Percentiles rank a stretch among this genome's conserved stretches.
Evolutionary conservation across 2,797 vertebrate species (phyloP).

Genomic region (Amniataba percoides): DNA sequence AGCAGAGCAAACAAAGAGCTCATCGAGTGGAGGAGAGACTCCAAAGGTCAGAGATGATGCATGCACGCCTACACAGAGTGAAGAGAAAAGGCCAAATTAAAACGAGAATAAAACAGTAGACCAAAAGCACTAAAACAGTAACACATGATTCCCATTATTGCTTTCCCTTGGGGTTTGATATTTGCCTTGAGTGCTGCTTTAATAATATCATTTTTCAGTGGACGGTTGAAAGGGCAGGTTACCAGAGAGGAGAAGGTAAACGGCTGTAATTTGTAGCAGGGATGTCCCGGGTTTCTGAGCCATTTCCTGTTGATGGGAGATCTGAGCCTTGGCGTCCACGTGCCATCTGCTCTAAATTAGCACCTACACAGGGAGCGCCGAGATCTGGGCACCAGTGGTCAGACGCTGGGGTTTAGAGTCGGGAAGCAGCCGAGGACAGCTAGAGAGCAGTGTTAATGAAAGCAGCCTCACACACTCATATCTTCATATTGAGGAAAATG

Average conservation of each 20-base stretch:
- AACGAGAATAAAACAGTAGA: conserved; percentile 14
- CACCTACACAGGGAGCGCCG: conserved; percentile 66
- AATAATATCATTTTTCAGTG: background rate
- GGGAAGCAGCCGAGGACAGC: conserved; percentile 21
- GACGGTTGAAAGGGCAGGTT: conserved; percentile 19
- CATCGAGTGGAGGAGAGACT: background rate
- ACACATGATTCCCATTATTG: background rate
- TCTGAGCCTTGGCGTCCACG: conserved; percentile 36
- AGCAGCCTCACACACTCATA: background rate
- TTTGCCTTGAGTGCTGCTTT: conserved; percentile 2
- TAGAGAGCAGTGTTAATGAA: background rate
- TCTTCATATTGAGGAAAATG: background rate
- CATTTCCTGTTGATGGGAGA: conserved; percentile 53
- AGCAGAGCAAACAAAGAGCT: conserved; percentile 45
- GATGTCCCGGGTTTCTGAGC: conserved; percentile 29
- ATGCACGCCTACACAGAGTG: conserved; percentile 4
- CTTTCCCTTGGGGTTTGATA: background rate
- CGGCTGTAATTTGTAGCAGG: conserved; percentile 40
- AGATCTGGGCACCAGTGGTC: conserved; percentile 58
- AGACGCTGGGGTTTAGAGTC: conserved; percentile 29
- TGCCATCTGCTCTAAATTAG: conserved; percentile 78
- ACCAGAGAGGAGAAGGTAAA: conserved; percentile 39
- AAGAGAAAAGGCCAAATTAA: conserved; percentile 8
- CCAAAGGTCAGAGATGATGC: conserved; percentile 32
- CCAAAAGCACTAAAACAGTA: conserved; percentile 1